These are phyloP conservation scores for Phalacrocorax brasilianus DNA, from an alignment of 2,113 vertebrate species.

Conservation along the genomic window DNA sequence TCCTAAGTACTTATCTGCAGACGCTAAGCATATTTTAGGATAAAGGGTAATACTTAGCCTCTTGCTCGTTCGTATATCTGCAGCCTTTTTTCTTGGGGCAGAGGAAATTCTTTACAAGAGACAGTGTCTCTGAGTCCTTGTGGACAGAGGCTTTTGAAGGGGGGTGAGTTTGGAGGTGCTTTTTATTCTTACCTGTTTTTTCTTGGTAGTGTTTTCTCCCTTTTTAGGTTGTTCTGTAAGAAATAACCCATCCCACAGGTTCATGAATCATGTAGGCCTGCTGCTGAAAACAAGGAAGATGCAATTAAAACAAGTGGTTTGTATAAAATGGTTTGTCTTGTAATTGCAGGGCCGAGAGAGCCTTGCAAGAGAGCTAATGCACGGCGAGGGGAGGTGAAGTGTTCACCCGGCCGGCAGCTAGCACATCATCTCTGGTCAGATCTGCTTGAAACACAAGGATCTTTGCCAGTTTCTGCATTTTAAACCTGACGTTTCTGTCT, in stretches of 20 bases:
- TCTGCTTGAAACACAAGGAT: background rate
- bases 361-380: background rate
- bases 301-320: background rate
- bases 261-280: background rate
- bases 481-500: background rate
- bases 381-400: fast-evolving
- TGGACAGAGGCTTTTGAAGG: background rate
- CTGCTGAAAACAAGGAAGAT: background rate
- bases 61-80: background rate
- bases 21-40: background rate
- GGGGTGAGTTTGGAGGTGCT: background rate
- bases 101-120: background rate
- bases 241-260: background rate
- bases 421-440: background rate
- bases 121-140: background rate
- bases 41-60: background rate
- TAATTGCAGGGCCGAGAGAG: background rate
- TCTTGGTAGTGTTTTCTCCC: background rate
- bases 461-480: background rate
- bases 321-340: background rate
- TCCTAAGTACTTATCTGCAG: background rate
- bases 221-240: background rate
- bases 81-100: background rate
- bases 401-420: background rate
- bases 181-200: background rate